Evolutionary conservation across 2,113 vertebrate genomes (phyloP), one percentile per base, ranked within the genome.

Genomic region (Lepus europaeus): DNA sequence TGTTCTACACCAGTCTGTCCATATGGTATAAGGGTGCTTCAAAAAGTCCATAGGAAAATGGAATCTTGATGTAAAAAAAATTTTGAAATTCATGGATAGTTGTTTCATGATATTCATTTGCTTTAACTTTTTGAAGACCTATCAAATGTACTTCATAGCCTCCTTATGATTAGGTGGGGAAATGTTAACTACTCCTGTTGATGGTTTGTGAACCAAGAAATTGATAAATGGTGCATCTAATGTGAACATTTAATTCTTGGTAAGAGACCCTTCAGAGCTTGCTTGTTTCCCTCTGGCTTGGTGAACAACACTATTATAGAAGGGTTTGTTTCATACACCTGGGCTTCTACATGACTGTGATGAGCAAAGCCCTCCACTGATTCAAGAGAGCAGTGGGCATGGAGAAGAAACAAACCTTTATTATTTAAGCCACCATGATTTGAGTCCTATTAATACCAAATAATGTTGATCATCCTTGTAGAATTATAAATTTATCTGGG

Each of bases 391-490:
- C 12, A 3, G 79, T 33, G 12, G 64, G 12, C 14, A 23, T 49
- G 12, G 5, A 39, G 23, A 63, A 73, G 53, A 83, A 88, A 78
- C 27, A 85, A 53, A 1, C 20, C 27, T 49, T 16, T 25, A n/a
- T 36, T 90, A 45, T 77, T 88, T 82, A 95, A 80, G 70, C 6
- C 49, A 78, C 90, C 13, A 29, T 66, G 29, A 78, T 91, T 56
- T 56, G 25, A 22, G 29, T 7, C 36, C 11, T 86, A 36, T 85
- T 77, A 68, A 17, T 8, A 31, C 19, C 23, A 87, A 92, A 66
- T 12, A 82, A 68, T 20, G n/a, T 49, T n/a, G 31, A 17, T 6
- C 13, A 69, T 74, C n/a, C 9, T 83, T 17, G 9, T 51, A 86
- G 11, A 72, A 29, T 49, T 76, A 94, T 45, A 66, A 78, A 82